Base-by-base conservation (phyloP, 2,113 vertebrate genomes). In the Pyxicephalus adspersus region DNA sequence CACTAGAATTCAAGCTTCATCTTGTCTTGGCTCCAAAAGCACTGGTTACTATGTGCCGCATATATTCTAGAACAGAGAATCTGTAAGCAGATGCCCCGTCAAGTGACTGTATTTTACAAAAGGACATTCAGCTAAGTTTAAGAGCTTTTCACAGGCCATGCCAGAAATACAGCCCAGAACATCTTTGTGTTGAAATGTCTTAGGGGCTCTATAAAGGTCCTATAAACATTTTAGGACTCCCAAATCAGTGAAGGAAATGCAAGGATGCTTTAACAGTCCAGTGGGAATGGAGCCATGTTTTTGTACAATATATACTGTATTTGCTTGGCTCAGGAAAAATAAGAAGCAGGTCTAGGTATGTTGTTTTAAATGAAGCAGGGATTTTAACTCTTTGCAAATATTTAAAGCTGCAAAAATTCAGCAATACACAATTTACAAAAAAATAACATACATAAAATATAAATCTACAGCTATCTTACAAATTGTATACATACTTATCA, bases 171-270 rank as follows among this genome's bases (percentile, higher is more conserved):
- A 50, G 65, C 54, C 77, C 64, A 68, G 58, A 66, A 79, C 52
- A 23, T 79, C 65, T 68, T 78, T 79, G 65, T 79, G 77, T 17
- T 68, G 77, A 79, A 79, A 79, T 61, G 77, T 79, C 77, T 60
- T 79, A 22, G 29, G 64, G 77, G 77, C 31, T 79, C 77, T 50
- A 79, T 79, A 68, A 79, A 79, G 55, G 58, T 68, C 52, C 64
- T 68, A 79, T 79, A 79, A 79, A 79, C 64, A 68, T 68, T 79
- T 79, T 79, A 79, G 65, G 77, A 79, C 68, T 79, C 77, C 77
- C 76, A 78, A 68, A 79, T 52, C 77, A 79, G 57, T 79, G 52
- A 79, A 67, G 65, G 52, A 68, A 79, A 79, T 79, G 77, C 77
- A 68, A 60, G 65, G 77, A 78, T 79, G 77, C 64, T 60, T 68